These are phyloP conservation scores for Catocala fraxini DNA, from an alignment of 2,888 invertebrate genomes.

Conservation along the genomic window DNA sequence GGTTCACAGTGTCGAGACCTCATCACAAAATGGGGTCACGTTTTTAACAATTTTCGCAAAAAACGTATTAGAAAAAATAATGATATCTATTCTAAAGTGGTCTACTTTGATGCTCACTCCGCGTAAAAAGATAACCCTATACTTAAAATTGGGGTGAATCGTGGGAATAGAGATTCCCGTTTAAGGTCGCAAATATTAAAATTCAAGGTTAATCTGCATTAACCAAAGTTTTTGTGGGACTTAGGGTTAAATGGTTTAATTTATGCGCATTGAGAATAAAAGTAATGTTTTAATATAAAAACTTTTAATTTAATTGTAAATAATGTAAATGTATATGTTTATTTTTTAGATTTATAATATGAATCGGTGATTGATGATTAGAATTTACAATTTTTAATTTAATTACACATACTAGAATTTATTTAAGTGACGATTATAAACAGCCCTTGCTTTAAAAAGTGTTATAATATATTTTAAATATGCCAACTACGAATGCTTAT, in stretches of 20 bases:
- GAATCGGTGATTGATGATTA: no score
- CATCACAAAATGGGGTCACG: conserved; percentile 83
- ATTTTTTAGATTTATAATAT: no score
- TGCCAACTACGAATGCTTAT: no score
- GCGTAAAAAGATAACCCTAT: conserved; percentile 80
- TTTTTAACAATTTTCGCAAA: conserved; percentile 61
- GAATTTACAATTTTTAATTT: background rate
- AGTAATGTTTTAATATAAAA: conserved; percentile 21
- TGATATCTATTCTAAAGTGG: conserved; percentile 79
- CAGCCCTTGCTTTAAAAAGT: no score
- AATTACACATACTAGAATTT: background rate
- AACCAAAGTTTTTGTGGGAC: conserved; percentile 38
- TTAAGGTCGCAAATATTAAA: conserved; percentile 65
- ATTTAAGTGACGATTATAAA: background rate
- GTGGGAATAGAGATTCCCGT: conserved; percentile 71
- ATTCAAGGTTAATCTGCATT: conserved; percentile 74
- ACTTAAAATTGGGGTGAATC: conserved; percentile 83
- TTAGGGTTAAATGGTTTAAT: conserved; percentile 35
- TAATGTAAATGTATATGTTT: background rate
- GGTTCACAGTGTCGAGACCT: conserved; percentile 83
- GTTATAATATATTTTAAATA: no score
- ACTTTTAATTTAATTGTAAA: conserved; percentile 6
- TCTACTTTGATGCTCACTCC: conserved; percentile 70
- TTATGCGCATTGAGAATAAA: conserved; percentile 38
- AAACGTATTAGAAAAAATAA: conserved; percentile 57